These are phyloP conservation scores for Melanotaenia parkinsoni DNA, from an alignment of 2,797 vertebrate genomes.

Conservation along the genomic window DNA sequence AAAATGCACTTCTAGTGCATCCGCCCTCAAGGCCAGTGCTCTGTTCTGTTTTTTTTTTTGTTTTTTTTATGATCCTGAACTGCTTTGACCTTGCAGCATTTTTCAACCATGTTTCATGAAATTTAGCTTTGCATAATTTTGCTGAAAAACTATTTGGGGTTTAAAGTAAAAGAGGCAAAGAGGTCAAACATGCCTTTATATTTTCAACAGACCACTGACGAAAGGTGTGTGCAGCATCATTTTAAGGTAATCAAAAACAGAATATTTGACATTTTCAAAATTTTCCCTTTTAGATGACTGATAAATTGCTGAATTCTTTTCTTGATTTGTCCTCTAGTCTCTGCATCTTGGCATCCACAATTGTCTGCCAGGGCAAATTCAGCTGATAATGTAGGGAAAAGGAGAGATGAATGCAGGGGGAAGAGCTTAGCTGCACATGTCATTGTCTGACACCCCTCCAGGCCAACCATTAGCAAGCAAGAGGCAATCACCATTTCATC, in stretches of 20 bases:
- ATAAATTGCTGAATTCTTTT: conserved; percentile 29
- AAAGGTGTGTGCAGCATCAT: not conserved
- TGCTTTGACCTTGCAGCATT: too few species aligned
- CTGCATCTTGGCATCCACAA: conserved; percentile 21
- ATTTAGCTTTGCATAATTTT: not conserved
- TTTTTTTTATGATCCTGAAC: not conserved
- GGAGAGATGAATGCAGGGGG: conserved; percentile 51
- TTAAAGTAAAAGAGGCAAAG: not conserved
- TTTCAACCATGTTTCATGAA: not conserved
- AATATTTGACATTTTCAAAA: conserved; percentile 14
- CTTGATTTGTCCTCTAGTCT: conserved; percentile 44
- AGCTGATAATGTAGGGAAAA: conserved; percentile 37
- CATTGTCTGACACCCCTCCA: conserved; percentile 72
- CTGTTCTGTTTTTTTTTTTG: not conserved
- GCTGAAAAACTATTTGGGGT: not conserved
- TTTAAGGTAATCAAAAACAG: conserved; percentile 17
- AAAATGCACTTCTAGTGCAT: not conserved
- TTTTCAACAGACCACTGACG: not conserved
- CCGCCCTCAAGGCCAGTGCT: not conserved
- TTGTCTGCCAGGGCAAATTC: conserved; percentile 38
- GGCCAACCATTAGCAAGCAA: conserved; percentile 81
- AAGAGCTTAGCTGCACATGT: conserved; percentile 65
- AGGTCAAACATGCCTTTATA: not conserved
- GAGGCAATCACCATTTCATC: conserved; percentile 84
- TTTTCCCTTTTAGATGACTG: conserved; percentile 34